Evolutionary conservation across 2,888 invertebrate genomes (phyloP), one percentile per base, ranked within the genome.

Genomic region (Steinernema carpocapsae): DNA sequence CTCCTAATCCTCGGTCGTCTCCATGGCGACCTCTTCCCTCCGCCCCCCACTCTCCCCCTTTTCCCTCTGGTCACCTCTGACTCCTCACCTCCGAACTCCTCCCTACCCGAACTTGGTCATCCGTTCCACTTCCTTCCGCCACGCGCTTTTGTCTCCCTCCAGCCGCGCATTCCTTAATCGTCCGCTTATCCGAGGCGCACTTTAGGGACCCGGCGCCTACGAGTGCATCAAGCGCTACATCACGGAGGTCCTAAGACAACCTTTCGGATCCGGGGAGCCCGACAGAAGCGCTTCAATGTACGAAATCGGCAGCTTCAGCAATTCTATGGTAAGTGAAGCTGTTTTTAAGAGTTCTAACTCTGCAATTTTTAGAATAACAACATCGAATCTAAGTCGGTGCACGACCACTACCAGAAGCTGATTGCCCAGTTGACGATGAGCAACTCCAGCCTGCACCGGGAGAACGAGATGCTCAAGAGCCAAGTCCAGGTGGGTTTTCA

Each of bases 331-430:
- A 24, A 24, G 37, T 29, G 22, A 42, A 26, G 37, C 37, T 3
- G 10, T 6, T 37, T 37, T 37, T 37, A 37, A 3, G 10, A 37
- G 37, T 37, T 37, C 37, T 37, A 10, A 37, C 10, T 37, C 10
- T 37, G 3, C 37, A 10, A 3, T 37, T 72, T 72, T 72, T 43
- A 24, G 56, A 59, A 43, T 17, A 26, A 72, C 42, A 72, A 26
- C 17, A 48, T 59, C 37, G 59, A 59, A 22, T 24, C 70, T 17
- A 75, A 59, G 29, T 64, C 59, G 42, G 71, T 72, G 22, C 74
- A 79, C n/a, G 79, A 78, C 43, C 76, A 80, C 43, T 78, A 80
- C 46, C 79, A 78, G 74, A 74, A 74, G 29, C 32, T 78, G 52
- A 74, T 78, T 19, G 72, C 80, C 43, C 80, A 80, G 64, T 45